These are phyloP conservation scores for Sarcophilus harrisii DNA, from an alignment of 2,797 vertebrate genomes.

Conservation along the genomic window DNA sequence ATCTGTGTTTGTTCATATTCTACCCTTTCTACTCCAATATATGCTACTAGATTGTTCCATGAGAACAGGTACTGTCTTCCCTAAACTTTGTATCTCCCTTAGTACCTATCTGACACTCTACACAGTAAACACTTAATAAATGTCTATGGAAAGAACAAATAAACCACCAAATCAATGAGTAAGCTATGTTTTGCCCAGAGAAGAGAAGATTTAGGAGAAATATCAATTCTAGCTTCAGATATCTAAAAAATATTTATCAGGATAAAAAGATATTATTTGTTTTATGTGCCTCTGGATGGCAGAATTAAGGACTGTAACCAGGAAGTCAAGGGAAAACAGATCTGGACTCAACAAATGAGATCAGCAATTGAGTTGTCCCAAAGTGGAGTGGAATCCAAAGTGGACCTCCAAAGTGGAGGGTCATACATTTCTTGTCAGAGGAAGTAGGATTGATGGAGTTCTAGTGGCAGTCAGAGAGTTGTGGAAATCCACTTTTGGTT, in stretches of 20 bases:
- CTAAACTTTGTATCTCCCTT: not conserved
- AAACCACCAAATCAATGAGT: not conserved
- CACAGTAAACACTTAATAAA: not conserved
- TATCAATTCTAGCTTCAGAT: not conserved
- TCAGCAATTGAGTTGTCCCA: not conserved
- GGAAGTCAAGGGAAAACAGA: not conserved
- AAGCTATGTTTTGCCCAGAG: not conserved
- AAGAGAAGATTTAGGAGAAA: not conserved
- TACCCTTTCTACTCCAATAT: not conserved
- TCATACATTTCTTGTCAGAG: too few species aligned
- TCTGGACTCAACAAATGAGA: not conserved
- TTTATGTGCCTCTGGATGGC: not conserved
- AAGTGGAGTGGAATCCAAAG: not conserved
- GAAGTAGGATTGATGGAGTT: not conserved
- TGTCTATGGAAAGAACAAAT: not conserved
- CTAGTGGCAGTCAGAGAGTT: too few species aligned
- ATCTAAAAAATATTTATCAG: not conserved
- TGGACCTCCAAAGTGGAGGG: not conserved
- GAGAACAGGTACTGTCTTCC: not conserved
- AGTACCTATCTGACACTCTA: not conserved
- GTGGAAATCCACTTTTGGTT: too few species aligned
- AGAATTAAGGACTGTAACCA: not conserved
- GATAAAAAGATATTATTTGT: not conserved
- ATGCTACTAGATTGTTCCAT: not conserved
- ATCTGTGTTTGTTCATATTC: not conserved